phyloP scores from a whole-genome alignment of 2,797 vertebrate genomes.

The Lagorchestes hirsutus region DNA sequence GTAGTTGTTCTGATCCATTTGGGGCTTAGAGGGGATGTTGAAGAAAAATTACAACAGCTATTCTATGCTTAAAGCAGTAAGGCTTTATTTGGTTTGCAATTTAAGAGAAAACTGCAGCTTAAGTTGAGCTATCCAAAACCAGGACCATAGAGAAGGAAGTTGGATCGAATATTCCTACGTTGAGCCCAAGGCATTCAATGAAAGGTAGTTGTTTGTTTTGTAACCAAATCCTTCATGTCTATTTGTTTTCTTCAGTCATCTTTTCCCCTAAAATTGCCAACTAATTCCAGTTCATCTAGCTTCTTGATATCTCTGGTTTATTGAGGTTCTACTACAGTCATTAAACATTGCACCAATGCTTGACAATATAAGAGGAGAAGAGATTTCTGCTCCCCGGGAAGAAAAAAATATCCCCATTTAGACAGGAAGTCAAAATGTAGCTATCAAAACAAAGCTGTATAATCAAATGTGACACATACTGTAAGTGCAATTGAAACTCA shows the following conservation, averaged over 20 bases:
- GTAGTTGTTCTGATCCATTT: neutral
- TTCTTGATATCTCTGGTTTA: neutral
- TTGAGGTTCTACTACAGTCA: neutral
- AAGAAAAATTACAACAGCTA: neutral
- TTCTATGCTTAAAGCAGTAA: neutral
- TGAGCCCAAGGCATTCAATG: neutral
- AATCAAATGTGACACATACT: neutral
- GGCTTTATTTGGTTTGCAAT: neutral
- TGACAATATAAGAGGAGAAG: neutral
- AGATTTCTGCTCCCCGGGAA: neutral
- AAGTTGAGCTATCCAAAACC: neutral
- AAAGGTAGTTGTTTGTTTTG: neutral
- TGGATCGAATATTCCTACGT: neutral
- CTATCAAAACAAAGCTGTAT: neutral
- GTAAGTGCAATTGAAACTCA: slow-evolving; percentile 14
- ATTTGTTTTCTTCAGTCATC: neutral
- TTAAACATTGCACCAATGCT: neutral
- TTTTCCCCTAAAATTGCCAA: neutral
- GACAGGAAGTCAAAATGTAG: neutral
- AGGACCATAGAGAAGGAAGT: neutral
- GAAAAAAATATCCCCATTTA: neutral
- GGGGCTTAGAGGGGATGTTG: neutral
- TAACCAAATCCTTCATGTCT: neutral
- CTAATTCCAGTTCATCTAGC: neutral
- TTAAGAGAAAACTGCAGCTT: neutral